A percentile compares a stretch with the other conserved stretches of the same genome.
phyloP scores from a whole-genome alignment of 2,888 invertebrate species.

The Megamerina dolium region DNA sequence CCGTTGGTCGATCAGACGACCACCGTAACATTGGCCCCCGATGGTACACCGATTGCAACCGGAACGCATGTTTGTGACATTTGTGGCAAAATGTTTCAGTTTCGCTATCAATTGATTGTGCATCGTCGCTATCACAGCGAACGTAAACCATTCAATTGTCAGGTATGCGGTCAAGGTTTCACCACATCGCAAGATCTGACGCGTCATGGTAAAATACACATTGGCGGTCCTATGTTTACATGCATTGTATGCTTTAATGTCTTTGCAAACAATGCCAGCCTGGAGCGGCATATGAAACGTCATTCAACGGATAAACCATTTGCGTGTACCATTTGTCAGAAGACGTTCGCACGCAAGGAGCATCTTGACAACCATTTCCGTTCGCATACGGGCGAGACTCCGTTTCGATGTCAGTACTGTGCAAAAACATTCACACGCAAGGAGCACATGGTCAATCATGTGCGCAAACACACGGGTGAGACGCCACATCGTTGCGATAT shows the following conservation, averaged over 20 bases:
- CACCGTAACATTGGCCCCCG: constrained; percentile 53
- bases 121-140: constrained; percentile 82
- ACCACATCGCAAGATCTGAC: constrained; percentile 73
- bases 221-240: constrained; percentile 71
- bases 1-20: constrained; percentile 51
- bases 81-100: constrained; percentile 81
- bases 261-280: constrained; percentile 63
- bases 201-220: constrained; percentile 77
- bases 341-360: constrained; percentile 80
- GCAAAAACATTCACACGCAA: constrained; percentile 79
- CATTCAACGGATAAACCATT: constrained; percentile 80
- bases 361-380: constrained; percentile 82
- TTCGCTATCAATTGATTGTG: constrained; percentile 80
- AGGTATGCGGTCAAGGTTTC: constrained; percentile 79
- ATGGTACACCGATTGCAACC: constrained; percentile 54
- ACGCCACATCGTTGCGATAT: constrained; percentile 80
- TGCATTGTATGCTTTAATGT: constrained; percentile 69
- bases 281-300: constrained; percentile 74
- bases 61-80: constrained; percentile 71
- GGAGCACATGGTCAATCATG: constrained; percentile 82
- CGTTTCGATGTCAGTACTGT: constrained; percentile 77
- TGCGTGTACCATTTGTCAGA: constrained; percentile 78
- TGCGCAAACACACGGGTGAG: constrained; percentile 74
- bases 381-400: constrained; percentile 75
- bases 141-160: constrained; percentile 73